A percentile compares a stretch with the other conserved stretches of the same genome.
These are phyloP conservation scores for Amphibalanus amphitrite DNA, from an alignment of 1,140 invertebrate genomes.

Conservation along the genomic window DNA sequence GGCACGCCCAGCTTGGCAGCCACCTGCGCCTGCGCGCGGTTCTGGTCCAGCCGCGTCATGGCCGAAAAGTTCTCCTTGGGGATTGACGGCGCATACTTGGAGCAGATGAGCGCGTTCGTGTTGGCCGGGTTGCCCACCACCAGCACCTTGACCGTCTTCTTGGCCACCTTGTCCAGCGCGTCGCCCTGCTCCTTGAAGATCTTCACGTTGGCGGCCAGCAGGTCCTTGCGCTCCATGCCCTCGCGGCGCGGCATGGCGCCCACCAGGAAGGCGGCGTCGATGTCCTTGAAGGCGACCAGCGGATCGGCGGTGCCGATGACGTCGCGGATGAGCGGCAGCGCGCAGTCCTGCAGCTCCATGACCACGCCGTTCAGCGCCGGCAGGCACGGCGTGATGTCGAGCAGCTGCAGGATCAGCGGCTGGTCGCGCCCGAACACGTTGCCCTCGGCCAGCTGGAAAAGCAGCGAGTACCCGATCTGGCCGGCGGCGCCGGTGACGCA, in stretches of 20 bases:
- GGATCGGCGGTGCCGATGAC: conserved; percentile 76
- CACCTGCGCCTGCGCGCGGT: conserved; percentile 47
- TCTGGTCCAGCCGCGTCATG: conserved; percentile 96
- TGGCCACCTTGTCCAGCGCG: conserved; percentile 79
- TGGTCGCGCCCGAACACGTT: conserved; percentile 89
- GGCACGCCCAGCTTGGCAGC: conserved; percentile 30
- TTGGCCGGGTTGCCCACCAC: conserved; percentile 99
- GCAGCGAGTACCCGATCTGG: conserved; percentile 93
- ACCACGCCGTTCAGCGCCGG: conserved; percentile 86
- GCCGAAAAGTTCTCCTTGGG: conserved; percentile 93
- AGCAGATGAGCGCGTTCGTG: conserved; percentile 93
- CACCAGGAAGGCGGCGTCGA: conserved; percentile 93
- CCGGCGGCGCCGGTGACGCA: conserved; percentile 95
- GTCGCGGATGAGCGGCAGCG: conserved; percentile 68
- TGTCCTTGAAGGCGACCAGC: conserved; percentile 80
- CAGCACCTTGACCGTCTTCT: conserved; percentile 86
- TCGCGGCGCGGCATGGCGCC: conserved; percentile 96
- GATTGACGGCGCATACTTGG: conserved; percentile 93
- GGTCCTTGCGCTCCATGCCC: conserved; percentile 97
- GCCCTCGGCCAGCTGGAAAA: conserved; percentile 86
- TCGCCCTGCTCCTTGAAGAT: conserved; percentile 90
- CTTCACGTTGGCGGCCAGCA: conserved; percentile 89
- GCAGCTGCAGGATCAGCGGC: conserved; percentile 68
- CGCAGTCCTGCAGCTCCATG: conserved; percentile 93
- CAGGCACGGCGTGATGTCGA: conserved; percentile 94